Evolutionary conservation across 2,888 invertebrate species (phyloP), one percentile per base, ranked within the genome.

Genomic region (Athalia circularis): DNA sequence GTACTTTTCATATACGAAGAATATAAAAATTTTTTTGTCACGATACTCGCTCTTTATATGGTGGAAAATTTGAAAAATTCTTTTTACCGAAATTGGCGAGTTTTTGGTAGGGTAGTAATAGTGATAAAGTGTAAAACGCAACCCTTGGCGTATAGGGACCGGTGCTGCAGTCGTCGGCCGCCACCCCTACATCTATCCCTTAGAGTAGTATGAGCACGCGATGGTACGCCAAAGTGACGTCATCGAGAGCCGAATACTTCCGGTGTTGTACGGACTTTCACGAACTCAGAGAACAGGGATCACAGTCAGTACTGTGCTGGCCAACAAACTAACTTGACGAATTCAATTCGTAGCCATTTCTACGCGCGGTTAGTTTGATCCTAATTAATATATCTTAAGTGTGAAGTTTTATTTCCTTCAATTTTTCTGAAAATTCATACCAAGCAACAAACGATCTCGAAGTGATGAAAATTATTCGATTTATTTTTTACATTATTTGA

Each of bases 151-250:
- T 47, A 52, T 48, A 80, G 80, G 74, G 65, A 29, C 45, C 65
- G 29, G 29, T 77, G 74, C 77, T 79, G 75, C 68, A 79, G 77
- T 72, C 79, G 80, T 80, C 79, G 75, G 75, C 62, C 75, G 83
- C 82, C 85, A 85, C 83, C 85, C 84, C 29, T 29, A 29, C 2
- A 29, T 29, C 29, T 83, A 87, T 84, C 84, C 82, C 84, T 62
- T 43, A 43, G 85, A 87, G 88, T 87, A 88, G 89, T 89, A 88
- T 83, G 85, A 85, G 84, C 88, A 87, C 87, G 89, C 88, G 87
- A 88, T 88, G 87, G 88, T 88, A 88, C 87, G 87, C 85, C 87
- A 84, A 80, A 80, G 80, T 89, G 89, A 89, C 89, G 89, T 88
- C 88, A 88, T 82, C 77, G 79, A 74, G 70, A 68, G 13, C 82